Base-by-base conservation (phyloP, 1,140 invertebrate genomes). In the Drosophila aff. region DNA sequence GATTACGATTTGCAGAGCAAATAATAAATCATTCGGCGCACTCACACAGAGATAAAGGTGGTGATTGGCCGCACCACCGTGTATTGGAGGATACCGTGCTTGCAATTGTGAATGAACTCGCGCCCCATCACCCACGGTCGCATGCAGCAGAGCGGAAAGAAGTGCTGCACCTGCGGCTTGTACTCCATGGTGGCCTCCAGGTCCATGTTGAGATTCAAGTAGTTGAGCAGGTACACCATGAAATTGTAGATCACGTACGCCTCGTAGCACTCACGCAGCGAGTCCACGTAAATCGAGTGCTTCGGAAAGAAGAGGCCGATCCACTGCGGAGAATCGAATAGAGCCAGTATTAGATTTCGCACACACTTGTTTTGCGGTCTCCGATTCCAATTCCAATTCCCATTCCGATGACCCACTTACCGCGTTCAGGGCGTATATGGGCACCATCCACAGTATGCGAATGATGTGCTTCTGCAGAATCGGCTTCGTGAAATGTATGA, bases 171-270 rank as follows among this genome's bases (percentile, higher is more conserved):
- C 93, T 97, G 97, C 33, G 96, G 96, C 91, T 98, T 98, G n/a
- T 95, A 94, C 89, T 96, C 96, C 62, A 99, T 94, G 67, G 95
- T 95, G 31, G 95, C 95, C 93, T 98, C 97, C 49, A 99, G 93
- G 92, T 97, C 96, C 93, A 95, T 95, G 83, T 97, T 96, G 79
- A 97, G 95, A 93, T 97, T 96, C 46, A 99, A 94, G 93, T 98
- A 99, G 85, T 97, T 98, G 53, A 99, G 93, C 49, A 99, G 94
- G 93, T 97, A 99, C 91, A 97, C 97, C 97, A 99, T 98, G 91
- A 99, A 99, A 94, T 98, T 99, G 92, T 99, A 99, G 84, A 99
- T 99, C 0, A 99, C 98, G 95, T 98, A 99, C 13, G 96, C 96
- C 94, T 99, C 98, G 92, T 99, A 99, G 92, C 98, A 99, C 94